Evolutionary conservation across 2,888 invertebrate genomes (phyloP), one percentile per base, ranked within the genome.

Genomic region (Opisthograptis luteolata): DNA sequence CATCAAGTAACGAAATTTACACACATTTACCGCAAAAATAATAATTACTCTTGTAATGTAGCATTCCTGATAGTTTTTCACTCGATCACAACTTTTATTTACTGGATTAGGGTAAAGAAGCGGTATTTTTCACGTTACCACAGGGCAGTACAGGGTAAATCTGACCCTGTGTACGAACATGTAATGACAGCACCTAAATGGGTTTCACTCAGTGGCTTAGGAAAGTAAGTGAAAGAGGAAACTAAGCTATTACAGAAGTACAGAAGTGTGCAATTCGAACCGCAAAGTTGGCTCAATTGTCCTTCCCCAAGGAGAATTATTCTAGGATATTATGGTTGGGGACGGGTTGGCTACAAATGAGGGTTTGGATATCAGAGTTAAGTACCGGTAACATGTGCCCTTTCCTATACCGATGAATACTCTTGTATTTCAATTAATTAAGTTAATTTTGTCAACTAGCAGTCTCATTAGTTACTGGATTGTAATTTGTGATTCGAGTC

Each of bases 331-430:
- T 34, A 39, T 35, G 30, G 44, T 44, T 15, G 9, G 32, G 27
- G 5, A 9, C 34, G 39, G 39, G 37, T 22, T 20, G 15, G 41
- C 22, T 41, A 10, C 12, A 12, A 46, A 46, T 46, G 32, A 55
- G 55, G 73, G 66, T 66, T 64, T 66, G 70, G 70, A 72, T 76
- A 76, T 76, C 68, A 72, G 65, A 73, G 77, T 74, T 61, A 60
- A 64, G 56, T 64, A 59, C 64, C 56, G 67, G 67, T 65, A 68
- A 65, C 72, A 73, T 60, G 54, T 69, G 66, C 61, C 62, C 45
- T 49, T 54, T 62, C 54, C 46, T n/a, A 54, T 58, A 46, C 51
- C 48, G 47, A 47, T 51, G 25, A 46, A 46, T 36, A 25, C 48
- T 54, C 22, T 35, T 28, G 39, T 15, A 46, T 55, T 49, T 51